phyloP scores from a whole-genome alignment of 2,113 vertebrate species.

The Cephalopterus ornatus region DNA sequence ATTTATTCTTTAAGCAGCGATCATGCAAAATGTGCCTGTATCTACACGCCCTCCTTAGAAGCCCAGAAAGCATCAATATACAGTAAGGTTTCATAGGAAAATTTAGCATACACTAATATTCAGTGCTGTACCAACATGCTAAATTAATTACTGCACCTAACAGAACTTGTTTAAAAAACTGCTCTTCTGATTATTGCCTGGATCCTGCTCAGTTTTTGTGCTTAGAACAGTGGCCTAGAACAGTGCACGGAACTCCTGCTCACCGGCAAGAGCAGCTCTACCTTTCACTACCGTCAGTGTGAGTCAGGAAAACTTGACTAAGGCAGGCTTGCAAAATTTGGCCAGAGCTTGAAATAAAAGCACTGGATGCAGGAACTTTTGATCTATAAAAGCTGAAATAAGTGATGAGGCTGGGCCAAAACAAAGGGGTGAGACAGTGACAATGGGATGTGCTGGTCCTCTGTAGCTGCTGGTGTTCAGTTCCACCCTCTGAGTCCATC shows the following conservation, averaged over 20 bases:
- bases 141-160: neutral
- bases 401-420: neutral
- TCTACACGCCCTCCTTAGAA: neutral
- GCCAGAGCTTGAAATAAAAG: neutral
- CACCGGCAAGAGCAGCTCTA: neutral
- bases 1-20: neutral
- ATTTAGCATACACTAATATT: neutral
- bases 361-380: neutral
- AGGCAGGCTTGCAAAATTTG: neutral
- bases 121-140: neutral
- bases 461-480: conserved; percentile 35
- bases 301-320: neutral
- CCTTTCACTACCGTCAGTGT: neutral
- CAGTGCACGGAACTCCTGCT: neutral
- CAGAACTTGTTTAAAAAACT: neutral
- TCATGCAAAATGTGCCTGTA: neutral
- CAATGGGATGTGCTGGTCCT: neutral
- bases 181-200: neutral
- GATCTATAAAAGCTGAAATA: neutral
- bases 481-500: neutral
- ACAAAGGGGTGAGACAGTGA: neutral
- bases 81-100: neutral
- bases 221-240: neutral
- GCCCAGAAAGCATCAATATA: neutral
- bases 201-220: neutral